Evolutionary conservation across 2,888 invertebrate genomes (phyloP).

Genomic region (Parnassius apollo): DNA sequence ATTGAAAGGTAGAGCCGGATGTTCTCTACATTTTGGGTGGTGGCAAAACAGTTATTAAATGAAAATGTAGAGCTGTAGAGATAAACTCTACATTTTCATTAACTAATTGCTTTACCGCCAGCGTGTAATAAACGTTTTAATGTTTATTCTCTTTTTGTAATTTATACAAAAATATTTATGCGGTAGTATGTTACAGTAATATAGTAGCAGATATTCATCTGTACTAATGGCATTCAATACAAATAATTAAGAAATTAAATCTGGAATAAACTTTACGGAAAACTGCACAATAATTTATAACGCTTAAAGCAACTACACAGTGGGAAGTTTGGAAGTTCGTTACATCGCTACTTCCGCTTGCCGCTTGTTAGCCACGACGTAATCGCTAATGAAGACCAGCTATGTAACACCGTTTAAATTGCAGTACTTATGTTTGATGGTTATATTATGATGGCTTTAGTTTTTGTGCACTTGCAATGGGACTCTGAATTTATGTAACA

Average conservation of each 20-base stretch:
- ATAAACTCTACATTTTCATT: not conserved
- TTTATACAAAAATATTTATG: no score
- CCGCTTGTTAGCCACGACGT: conserved; percentile 34
- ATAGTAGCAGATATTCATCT: no score
- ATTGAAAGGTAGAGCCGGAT: conserved; percentile 12
- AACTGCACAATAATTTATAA: not conserved
- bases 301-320: conserved; percentile 12
- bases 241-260: not conserved
- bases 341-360: conserved; percentile 55
- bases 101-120: not conserved
- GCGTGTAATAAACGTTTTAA: no score
- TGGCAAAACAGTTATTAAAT: no score
- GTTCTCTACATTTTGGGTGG: not conserved
- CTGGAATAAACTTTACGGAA: not conserved
- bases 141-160: no score
- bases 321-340: conserved; percentile 26
- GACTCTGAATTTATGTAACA: no score
- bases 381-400: conserved; percentile 14
- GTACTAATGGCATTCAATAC: not conserved
- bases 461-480: no score
- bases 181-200: no score
- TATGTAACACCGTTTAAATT: conserved; percentile 14
- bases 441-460: no score
- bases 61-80: no score
- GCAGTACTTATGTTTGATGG: not conserved